Conservation (phyloP, 2,888 invertebrate species). For the Nowickia ferox region DNA sequence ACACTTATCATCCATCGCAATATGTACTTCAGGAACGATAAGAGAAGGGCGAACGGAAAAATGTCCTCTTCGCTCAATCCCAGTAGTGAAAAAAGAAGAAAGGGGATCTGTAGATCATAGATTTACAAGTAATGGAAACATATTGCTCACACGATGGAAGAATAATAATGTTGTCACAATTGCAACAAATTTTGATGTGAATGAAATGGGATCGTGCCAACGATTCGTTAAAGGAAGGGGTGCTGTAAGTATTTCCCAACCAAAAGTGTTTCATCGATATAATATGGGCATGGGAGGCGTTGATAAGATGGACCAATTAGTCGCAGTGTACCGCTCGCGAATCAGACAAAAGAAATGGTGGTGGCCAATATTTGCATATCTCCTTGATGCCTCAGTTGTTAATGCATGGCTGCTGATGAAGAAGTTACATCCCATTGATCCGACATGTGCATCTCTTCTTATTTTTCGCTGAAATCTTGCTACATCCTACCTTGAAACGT, state of each 20-base stretch:
- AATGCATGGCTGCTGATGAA: too few relatives aligned
- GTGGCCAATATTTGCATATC: not conserved
- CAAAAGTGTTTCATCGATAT: conserved; percentile 7
- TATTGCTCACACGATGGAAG: too few relatives aligned
- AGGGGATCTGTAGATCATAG: too few relatives aligned
- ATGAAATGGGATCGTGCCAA: not conserved
- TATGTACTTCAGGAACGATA: not conserved
- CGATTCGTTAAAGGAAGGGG: not conserved
- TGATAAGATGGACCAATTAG: too few relatives aligned
- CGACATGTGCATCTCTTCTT: too few relatives aligned
- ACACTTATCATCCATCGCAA: not conserved
- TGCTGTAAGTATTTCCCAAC: conserved; percentile 11
- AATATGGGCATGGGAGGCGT: not conserved
- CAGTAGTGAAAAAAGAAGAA: not conserved
- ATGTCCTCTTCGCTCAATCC: not conserved
- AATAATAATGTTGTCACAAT: not conserved
- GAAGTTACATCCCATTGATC: too few relatives aligned
- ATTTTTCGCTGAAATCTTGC: too few relatives aligned
- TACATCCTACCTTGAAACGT: too few relatives aligned
- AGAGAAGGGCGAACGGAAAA: not conserved
- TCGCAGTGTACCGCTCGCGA: not conserved
- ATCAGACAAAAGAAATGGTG: not conserved
- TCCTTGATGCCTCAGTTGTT: too few relatives aligned
- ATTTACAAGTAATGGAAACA: too few relatives aligned
- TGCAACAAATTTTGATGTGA: conserved; percentile 8